Percentiles rank a stretch among this genome's conserved stretches.
Conservation (phyloP, 2,113 vertebrate species). For the Diphyllodes magnificus region DNA sequence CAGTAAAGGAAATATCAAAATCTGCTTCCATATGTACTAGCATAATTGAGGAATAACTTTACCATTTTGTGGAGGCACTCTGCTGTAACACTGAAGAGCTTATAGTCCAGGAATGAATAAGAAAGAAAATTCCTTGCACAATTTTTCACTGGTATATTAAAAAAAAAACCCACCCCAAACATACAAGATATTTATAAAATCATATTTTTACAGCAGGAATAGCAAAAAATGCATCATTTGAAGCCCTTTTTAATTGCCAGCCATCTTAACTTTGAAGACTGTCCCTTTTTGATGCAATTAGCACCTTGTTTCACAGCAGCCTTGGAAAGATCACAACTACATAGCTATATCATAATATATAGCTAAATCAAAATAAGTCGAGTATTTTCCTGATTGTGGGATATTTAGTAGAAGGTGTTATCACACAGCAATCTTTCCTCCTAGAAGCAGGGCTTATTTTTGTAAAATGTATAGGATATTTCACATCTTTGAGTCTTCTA, state of each 20-base stretch:
- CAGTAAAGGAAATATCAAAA: not conserved
- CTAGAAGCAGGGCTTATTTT: slow-evolving; percentile 12
- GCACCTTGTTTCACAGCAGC: not conserved
- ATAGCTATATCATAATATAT: not conserved
- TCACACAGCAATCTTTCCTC: not conserved
- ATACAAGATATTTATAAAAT: not conserved
- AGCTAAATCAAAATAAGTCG: not conserved
- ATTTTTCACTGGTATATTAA: not conserved
- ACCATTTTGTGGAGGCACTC: not conserved
- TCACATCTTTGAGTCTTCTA: slow-evolving; percentile 4
- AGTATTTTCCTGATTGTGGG: not conserved
- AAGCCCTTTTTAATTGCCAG: not conserved
- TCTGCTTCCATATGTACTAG: not conserved
- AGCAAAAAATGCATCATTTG: not conserved
- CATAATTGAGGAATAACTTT: not conserved
- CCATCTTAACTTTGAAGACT: not conserved
- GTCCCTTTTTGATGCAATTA: not conserved
- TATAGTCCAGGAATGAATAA: not conserved
- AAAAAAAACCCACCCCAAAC: not conserved
- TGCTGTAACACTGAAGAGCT: not conserved
- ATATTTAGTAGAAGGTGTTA: slow-evolving; percentile 31
- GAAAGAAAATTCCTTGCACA: not conserved
- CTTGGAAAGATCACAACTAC: not conserved
- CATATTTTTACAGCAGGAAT: not conserved
- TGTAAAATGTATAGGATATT: not conserved